These are phyloP conservation scores for Vidua macroura DNA, from an alignment of 2,113 vertebrate genomes.

Conservation along the genomic window DNA sequence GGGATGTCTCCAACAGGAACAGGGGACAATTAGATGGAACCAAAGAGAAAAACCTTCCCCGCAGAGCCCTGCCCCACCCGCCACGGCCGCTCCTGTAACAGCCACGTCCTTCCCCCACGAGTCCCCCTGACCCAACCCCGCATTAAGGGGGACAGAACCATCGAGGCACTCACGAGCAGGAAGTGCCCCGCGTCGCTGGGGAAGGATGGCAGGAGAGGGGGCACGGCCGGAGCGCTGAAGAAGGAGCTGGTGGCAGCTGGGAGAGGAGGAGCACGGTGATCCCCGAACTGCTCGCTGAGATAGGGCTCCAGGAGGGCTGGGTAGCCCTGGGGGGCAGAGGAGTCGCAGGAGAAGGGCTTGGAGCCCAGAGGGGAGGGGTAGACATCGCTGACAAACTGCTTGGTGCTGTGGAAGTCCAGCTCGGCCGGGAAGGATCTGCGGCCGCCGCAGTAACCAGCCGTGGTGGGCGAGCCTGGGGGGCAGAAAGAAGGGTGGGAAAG, in stretches of 20 bases:
- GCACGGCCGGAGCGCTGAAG: constrained; percentile 77
- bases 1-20: neutral
- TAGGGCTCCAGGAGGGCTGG: constrained; percentile 83
- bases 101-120: fast-evolving
- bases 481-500: neutral
- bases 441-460: constrained; percentile 80
- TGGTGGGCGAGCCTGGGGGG: constrained; percentile 79
- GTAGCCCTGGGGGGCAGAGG: constrained; percentile 74
- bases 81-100: neutral
- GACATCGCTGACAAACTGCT: constrained; percentile 78
- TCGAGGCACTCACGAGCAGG: constrained; percentile 78
- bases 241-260: constrained; percentile 68
- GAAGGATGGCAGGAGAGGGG: constrained; percentile 83
- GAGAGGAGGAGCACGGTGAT: constrained; percentile 76
- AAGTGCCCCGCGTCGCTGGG: constrained; percentile 78
- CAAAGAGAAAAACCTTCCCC: neutral
- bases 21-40: neutral
- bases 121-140: neutral
- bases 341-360: constrained; percentile 83
- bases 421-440: constrained; percentile 84
- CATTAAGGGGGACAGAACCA: neutral
- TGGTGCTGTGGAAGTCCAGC: constrained; percentile 80
- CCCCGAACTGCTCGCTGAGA: constrained; percentile 80
- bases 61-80: neutral
- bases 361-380: constrained; percentile 71